Evolutionary conservation across 2,797 vertebrate species (phyloP).

Genomic region (Acanthurus lineatus): DNA sequence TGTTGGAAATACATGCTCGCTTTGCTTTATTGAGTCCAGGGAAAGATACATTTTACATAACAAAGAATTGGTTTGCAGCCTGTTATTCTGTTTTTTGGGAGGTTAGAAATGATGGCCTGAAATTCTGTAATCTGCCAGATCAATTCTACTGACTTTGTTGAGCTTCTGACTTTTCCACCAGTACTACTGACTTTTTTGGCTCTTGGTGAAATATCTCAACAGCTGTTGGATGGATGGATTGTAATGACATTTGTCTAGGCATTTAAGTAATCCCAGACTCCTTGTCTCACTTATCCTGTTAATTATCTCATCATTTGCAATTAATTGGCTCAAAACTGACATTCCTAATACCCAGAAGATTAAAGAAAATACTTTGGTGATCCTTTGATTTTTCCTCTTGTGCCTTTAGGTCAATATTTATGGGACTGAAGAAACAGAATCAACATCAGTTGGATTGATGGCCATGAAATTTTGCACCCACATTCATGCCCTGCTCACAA

Average conservation of each 20-base stretch:
- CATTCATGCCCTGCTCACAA: no score
- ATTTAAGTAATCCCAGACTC: no score
- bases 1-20: neutral
- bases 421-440: no score
- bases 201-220: neutral
- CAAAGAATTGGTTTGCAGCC: neutral
- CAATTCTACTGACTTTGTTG: no score
- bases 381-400: neutral
- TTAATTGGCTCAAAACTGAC: no score
- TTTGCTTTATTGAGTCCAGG: neutral
- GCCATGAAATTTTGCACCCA: neutral
- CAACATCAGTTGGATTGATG: no score
- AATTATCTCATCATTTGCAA: no score
- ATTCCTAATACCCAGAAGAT: neutral
- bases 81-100: neutral
- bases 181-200: neutral
- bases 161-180: neutral
- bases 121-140: neutral
- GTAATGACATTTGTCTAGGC: neutral
- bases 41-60: neutral
- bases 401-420: neutral
- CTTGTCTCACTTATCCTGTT: no score
- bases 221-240: no score
- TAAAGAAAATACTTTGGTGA: neutral
- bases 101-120: neutral